Evolutionary conservation across 2,113 vertebrate species (phyloP).

Genomic region (Porphyrio hochstetteri): DNA sequence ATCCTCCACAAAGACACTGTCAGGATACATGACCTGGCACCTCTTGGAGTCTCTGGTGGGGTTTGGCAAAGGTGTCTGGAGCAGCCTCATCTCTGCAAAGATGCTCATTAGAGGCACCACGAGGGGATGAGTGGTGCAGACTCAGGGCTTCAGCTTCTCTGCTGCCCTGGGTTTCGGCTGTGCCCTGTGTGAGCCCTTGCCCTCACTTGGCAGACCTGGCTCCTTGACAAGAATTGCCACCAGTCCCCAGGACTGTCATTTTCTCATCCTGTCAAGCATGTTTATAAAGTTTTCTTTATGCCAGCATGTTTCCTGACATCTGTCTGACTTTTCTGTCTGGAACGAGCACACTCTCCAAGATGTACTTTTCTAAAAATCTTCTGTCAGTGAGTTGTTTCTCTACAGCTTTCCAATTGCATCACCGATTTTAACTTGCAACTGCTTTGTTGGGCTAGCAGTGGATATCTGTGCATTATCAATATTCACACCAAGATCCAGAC

Average conservation of each 20-base stretch:
- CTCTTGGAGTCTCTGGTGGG: accelerated
- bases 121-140: accelerated
- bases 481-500: neutral
- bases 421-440: neutral
- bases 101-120: accelerated
- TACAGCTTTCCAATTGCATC: neutral
- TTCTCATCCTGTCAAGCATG: neutral
- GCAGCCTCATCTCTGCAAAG: neutral
- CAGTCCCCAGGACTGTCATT: neutral
- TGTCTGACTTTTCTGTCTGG: neutral
- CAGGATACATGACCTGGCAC: accelerated
- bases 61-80: accelerated
- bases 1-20: neutral
- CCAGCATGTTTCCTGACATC: neutral
- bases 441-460: neutral
- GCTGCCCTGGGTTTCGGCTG: accelerated
- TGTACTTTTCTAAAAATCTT: neutral
- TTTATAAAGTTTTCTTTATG: neutral
- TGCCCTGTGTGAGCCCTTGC: neutral
- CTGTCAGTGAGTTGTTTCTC: neutral
- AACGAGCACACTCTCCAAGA: neutral
- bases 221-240: neutral
- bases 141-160: neutral
- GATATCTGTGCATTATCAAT: neutral
- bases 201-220: neutral